These are phyloP conservation scores for Zaprionus nigranus DNA, from an alignment of 1,140 invertebrate species.

Conservation along the genomic window DNA sequence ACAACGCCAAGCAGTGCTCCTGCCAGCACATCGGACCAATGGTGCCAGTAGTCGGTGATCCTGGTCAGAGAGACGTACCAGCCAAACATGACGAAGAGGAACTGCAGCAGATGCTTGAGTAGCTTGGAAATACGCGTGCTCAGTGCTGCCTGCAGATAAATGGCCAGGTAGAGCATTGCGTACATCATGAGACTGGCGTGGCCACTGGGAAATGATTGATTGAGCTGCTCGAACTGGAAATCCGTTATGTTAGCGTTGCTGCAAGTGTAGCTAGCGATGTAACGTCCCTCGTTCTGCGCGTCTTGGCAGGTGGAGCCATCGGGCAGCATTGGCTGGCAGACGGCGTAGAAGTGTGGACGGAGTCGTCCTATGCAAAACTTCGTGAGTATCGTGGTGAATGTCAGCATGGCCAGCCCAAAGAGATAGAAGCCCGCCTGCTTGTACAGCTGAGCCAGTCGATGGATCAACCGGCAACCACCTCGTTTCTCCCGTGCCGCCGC, in stretches of 20 bases:
- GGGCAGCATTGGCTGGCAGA: conserved; percentile 88
- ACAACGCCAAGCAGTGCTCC: conserved; percentile 86
- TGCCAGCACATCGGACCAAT: conserved; percentile 90
- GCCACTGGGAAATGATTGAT: conserved; percentile 92
- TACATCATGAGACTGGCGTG: conserved; percentile 92
- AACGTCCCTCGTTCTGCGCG: conserved; percentile 86
- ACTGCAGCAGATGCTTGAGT: conserved; percentile 91
- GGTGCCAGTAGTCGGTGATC: conserved; percentile 97
- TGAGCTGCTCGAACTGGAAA: conserved; percentile 88
- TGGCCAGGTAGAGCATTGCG: conserved; percentile 91
- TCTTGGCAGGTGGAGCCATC: conserved; percentile 85
- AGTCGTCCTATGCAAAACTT: conserved; percentile 96
- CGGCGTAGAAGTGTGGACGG: conserved; percentile 94
- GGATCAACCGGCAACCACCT: conserved; percentile 84
- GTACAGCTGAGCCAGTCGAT: conserved; percentile 88
- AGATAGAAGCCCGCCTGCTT: conserved; percentile 91
- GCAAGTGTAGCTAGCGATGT: conserved; percentile 89
- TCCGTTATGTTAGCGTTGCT: conserved; percentile 85
- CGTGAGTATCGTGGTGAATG: conserved; percentile 93
- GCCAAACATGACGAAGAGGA: conserved; percentile 89
- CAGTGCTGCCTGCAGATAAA: conserved; percentile 92
- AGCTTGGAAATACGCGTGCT: conserved; percentile 90
- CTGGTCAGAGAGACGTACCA: conserved; percentile 93
- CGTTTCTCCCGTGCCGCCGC: conserved; percentile 36
- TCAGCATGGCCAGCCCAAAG: conserved; percentile 92